A percentile compares a stretch with the other conserved stretches of the same genome.
These are phyloP conservation scores for Eucriotettix oculatus DNA, from an alignment of 2,888 invertebrate species.

Conservation along the genomic window DNA sequence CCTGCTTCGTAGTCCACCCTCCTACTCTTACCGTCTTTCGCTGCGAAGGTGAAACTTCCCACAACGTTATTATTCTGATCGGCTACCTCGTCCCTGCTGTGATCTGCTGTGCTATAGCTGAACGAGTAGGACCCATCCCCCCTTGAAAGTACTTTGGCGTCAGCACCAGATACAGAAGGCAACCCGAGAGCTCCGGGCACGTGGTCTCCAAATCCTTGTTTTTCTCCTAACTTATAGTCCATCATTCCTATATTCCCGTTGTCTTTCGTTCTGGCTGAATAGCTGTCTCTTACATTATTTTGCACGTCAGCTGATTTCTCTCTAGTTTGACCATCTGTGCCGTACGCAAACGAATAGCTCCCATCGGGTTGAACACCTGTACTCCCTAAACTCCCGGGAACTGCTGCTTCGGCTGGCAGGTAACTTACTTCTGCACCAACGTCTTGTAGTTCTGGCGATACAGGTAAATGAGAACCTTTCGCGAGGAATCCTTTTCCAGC, in stretches of 20 bases:
- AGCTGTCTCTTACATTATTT: slow-evolving; percentile 18
- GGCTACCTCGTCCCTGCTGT: slow-evolving; percentile 10
- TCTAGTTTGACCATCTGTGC: slow-evolving; percentile 20
- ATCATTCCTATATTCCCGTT: slow-evolving; percentile 14
- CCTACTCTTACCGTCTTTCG: slow-evolving; percentile 13
- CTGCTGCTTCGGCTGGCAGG: too few relatives aligned
- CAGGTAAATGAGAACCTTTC: slow-evolving; percentile 16
- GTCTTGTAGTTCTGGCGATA: not conserved
- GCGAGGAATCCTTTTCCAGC: slow-evolving; percentile 16
- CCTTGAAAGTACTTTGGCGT: not conserved
- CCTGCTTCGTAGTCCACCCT: slow-evolving; percentile 15
- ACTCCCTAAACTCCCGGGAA: too few relatives aligned
- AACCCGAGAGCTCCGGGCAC: not conserved
- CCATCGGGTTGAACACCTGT: slow-evolving; percentile 13
- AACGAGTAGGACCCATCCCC: slow-evolving; percentile 11
- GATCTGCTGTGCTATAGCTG: slow-evolving; percentile 12
- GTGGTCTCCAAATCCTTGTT: slow-evolving; percentile 16
- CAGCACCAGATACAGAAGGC: not conserved
- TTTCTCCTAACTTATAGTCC: slow-evolving; percentile 15
- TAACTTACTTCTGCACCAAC: too few relatives aligned
- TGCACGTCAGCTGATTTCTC: slow-evolving; percentile 22
- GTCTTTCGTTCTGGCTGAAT: slow-evolving; percentile 14
- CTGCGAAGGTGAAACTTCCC: slow-evolving; percentile 16
- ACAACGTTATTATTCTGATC: slow-evolving; percentile 15
- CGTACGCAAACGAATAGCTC: slow-evolving; percentile 20